A percentile compares a stretch with the other conserved stretches of the same genome.
Conservation (phyloP, 2,113 vertebrate species). For the Petroica traversi region DNA sequence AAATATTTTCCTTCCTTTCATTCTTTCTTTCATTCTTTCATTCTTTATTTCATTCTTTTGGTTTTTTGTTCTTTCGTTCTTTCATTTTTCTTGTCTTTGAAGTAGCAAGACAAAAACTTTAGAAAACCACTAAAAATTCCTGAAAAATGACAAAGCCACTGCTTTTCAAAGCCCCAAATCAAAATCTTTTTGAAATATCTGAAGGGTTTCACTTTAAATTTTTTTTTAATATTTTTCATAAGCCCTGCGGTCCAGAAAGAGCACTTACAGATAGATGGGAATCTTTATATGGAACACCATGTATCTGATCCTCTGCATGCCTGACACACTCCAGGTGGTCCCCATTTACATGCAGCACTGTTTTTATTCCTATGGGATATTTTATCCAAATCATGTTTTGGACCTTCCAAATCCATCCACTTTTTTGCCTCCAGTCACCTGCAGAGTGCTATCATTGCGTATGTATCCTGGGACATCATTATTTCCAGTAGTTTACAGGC, state of each 20-base stretch:
- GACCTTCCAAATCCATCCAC: not conserved
- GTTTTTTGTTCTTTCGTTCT: no score
- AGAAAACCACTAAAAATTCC: not conserved
- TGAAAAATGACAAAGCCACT: not conserved
- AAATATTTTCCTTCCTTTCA: not conserved
- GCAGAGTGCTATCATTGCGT: no score
- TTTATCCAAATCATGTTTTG: not conserved
- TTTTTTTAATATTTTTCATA: not conserved
- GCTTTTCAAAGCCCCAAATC: not conserved
- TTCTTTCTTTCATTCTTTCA: no score
- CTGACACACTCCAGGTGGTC: not conserved
- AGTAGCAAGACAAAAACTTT: not conserved
- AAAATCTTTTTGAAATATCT: not conserved
- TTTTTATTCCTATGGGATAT: not conserved
- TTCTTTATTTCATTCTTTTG: no score
- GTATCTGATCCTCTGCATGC: not conserved
- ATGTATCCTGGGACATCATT: not conserved
- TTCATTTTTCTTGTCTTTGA: not conserved
- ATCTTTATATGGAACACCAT: not conserved
- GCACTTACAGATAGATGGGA: not conserved
- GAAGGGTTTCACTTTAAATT: not conserved
- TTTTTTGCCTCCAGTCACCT: not conserved
- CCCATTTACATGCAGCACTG: not conserved
- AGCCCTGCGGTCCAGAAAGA: not conserved
- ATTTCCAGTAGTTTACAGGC: not conserved